phyloP scores from a whole-genome alignment of 2,113 vertebrate species.

The Pantherophis guttatus region DNA sequence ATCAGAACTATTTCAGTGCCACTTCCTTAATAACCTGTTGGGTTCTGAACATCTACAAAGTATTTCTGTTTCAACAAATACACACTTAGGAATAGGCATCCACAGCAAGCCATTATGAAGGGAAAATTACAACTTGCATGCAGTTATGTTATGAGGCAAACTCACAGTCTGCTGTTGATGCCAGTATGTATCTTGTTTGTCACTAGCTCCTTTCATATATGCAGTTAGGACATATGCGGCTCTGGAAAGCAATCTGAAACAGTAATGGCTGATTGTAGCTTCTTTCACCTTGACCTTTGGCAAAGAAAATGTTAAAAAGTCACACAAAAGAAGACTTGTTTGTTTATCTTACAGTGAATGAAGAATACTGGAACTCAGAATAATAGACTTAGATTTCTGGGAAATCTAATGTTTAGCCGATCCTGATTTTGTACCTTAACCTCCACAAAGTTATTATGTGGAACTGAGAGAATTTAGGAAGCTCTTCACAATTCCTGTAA shows the following conservation, averaged over 20 bases:
- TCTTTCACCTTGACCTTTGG: neutral
- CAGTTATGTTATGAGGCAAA: neutral
- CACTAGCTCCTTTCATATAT: neutral
- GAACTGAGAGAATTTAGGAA: neutral
- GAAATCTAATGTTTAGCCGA: neutral
- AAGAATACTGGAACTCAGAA: neutral
- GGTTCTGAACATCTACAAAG: neutral
- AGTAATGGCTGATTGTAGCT: neutral
- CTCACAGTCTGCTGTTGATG: neutral
- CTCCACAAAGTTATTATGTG: neutral
- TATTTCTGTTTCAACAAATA: neutral
- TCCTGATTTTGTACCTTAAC: neutral
- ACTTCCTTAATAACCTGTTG: slow-evolving; percentile 4
- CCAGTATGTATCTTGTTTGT: neutral
- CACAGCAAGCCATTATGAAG: neutral
- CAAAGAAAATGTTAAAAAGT: neutral
- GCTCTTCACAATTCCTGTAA: neutral
- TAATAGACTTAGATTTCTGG: neutral
- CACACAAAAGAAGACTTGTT: neutral
- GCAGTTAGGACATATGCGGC: neutral
- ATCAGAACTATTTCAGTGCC: slow-evolving; percentile 34
- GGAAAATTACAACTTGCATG: neutral
- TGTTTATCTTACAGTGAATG: neutral
- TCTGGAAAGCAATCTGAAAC: neutral
- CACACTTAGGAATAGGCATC: neutral